Evolutionary conservation across 2,888 invertebrate species (phyloP).

Genomic region (Apotomis betuletana): DNA sequence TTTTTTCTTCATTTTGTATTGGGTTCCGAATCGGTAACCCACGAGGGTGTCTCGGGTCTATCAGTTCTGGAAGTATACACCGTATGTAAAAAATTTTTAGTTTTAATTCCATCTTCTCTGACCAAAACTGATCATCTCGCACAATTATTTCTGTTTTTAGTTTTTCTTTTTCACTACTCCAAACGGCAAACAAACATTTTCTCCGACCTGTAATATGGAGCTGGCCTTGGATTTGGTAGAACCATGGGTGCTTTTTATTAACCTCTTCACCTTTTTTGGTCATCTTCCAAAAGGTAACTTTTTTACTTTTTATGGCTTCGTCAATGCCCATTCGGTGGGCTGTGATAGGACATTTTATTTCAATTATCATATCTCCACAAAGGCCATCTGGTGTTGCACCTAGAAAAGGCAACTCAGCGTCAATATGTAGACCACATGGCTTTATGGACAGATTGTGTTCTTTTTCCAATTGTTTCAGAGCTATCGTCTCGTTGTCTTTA

Average conservation of each 20-base stretch:
- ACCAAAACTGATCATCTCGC: constrained; percentile 4
- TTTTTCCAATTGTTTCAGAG: background rate
- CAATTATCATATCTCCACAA: constrained; percentile 1
- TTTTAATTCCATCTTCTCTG: constrained; percentile 8
- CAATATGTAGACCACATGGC: constrained; percentile 1
- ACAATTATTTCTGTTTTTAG: constrained; percentile 11
- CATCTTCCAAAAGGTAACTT: background rate
- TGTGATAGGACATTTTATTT: constrained; percentile 9
- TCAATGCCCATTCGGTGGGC: constrained; percentile 1
- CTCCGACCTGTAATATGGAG: background rate
- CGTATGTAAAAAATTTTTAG: background rate
- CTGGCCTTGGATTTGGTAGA: constrained; percentile 2
- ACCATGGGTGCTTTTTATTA: background rate
- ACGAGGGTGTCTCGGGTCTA: constrained; percentile 14
- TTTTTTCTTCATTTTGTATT: constrained; percentile 6
- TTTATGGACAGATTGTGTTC: background rate
- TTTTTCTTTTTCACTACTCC: constrained; percentile 1
- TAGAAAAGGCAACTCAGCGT: background rate
- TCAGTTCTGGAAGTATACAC: constrained; percentile 7
- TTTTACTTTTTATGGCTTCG: constrained; percentile 3
- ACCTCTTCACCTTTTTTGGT: background rate
- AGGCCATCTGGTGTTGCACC: constrained; percentile 12
- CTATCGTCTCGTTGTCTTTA: background rate
- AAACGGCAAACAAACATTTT: constrained; percentile 1
- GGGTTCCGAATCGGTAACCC: constrained; percentile 15